Base-by-base conservation (phyloP, 2,797 vertebrate genomes). In the Halcyon chelicuti region DNA sequence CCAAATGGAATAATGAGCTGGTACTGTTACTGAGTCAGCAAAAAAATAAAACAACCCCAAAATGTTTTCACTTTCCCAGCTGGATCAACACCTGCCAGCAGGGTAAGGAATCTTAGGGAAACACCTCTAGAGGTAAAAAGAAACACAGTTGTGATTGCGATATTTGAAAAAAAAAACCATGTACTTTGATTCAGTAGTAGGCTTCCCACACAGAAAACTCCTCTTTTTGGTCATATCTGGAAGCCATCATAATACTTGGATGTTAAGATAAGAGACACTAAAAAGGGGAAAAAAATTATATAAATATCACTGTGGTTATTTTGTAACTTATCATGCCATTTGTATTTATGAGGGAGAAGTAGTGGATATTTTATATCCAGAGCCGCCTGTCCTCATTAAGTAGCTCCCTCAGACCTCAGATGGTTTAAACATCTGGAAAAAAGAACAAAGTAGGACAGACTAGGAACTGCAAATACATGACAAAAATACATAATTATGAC, bases 61-160 rank as follows among this genome's bases (percentile, higher is more conserved):
- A 12, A 12, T 39, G 0, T 68, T 91, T 60, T 13, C 1, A 2
- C 42, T 94, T 93, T 90, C 47, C 58, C 42, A 58, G 62, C 26
- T 86, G 73, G 65, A 94, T 71, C 78, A 89, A 87, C 81, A 91
- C 76, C 66, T 88, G 49, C 23, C 62, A 91, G 46, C 29, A 84
- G 33, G 33, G 42, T 78, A 76, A 70, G 22, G 73, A 90, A 88
- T 88, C 54, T 94, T 76, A 77, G 65, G 46, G 23, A 86, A 92
- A 63, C 23, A 58, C 10, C 2, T 5, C 29, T 47, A 81, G 39
- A 90, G 28, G 62, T 84, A 84, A 84, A 80, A 91, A 80, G 37
- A 74, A 86, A 65, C 26, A 31, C 10, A 33, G 11, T 77, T 88
- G 40, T 72, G 42, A 66, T 13, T 6, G 15, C 1, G 4, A 65